These are phyloP conservation scores for Dolichopus griseipennis DNA, from an alignment of 2,888 invertebrate species.

Conservation along the genomic window DNA sequence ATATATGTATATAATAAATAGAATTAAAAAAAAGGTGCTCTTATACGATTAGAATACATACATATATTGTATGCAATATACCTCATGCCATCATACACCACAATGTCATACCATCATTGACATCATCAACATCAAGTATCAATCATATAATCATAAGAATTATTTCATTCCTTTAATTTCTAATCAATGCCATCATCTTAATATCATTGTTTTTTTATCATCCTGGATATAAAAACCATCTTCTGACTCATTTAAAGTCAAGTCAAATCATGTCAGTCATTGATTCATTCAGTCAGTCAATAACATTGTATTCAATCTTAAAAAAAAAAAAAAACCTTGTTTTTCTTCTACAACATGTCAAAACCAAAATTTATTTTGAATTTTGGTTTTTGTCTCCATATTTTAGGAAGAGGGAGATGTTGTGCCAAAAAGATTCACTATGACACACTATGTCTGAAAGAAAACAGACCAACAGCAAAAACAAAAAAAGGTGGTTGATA, in stretches of 20 bases:
- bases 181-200: no score
- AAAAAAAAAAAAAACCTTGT: no score
- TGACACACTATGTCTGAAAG: neutral
- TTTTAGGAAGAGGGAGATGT: neutral
- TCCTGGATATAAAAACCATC: neutral
- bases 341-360: no score
- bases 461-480: neutral
- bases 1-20: no score
- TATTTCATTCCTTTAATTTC: no score
- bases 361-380: no score
- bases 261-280: neutral
- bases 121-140: neutral
- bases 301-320: neutral
- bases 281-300: neutral
- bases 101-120: neutral
- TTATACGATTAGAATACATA: no score
- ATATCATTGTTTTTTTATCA: no score
- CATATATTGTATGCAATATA: neutral
- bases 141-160: neutral
- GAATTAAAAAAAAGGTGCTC: neutral
- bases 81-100: conserved; percentile 3
- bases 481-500: neutral
- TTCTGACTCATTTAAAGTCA: neutral
- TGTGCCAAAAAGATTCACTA: neutral
- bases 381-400: no score